These are phyloP conservation scores for Carettochelys insculpta DNA, from an alignment of 2,113 vertebrate genomes.

Conservation along the genomic window DNA sequence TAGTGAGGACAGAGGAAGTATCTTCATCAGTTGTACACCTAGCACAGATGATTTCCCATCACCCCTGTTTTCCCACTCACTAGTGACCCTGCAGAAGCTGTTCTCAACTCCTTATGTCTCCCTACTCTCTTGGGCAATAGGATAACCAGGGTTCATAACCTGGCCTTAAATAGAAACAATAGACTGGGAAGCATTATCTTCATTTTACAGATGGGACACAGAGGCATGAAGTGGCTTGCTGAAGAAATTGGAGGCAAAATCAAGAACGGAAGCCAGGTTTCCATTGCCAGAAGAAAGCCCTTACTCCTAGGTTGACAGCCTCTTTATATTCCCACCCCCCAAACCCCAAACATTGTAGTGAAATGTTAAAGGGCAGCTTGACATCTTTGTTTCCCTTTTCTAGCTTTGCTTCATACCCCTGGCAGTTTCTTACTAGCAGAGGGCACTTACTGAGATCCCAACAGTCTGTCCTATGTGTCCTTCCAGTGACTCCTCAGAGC, in stretches of 20 bases:
- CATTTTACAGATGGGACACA: background rate
- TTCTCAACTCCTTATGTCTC: background rate
- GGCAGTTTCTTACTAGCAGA: background rate
- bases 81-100: background rate
- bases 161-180: background rate
- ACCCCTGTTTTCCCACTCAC: background rate
- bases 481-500: background rate
- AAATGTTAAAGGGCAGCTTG: background rate
- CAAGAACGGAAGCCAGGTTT: background rate
- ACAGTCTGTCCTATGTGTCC: background rate
- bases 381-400: background rate
- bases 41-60: background rate
- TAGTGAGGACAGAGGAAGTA: background rate
- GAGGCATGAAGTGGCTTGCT: background rate
- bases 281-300: background rate
- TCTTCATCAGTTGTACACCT: background rate
- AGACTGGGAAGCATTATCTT: background rate
- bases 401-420: background rate
- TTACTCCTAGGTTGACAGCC: background rate
- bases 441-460: background rate
- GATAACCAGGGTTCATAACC: background rate
- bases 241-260: background rate
- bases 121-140: background rate
- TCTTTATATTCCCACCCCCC: too few relatives aligned
- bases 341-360: background rate